These are phyloP conservation scores for Alligator mississippiensis DNA, from an alignment of 2,113 vertebrate species.

Conservation along the genomic window DNA sequence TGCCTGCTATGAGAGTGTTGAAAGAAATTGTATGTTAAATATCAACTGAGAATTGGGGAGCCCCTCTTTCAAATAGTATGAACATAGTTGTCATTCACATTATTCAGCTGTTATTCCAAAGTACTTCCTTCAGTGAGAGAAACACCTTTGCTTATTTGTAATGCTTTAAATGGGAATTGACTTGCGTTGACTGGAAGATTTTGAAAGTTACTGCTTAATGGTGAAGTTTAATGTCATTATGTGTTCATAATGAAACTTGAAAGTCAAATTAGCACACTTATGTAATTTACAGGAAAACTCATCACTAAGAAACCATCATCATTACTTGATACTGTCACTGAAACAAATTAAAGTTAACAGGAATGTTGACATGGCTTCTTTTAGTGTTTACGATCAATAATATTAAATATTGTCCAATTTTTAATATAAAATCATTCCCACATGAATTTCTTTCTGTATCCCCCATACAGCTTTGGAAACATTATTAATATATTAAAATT, in stretches of 20 bases:
- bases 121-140: background rate
- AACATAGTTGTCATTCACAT: background rate
- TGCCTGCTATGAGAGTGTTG: background rate
- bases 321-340: background rate
- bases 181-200: background rate
- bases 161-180: background rate
- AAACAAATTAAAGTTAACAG: constrained; percentile 23
- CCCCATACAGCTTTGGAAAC: background rate
- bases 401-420: constrained; percentile 17
- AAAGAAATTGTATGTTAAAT: background rate
- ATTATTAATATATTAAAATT: constrained; percentile 18
- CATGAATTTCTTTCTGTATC: background rate
- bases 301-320: background rate
- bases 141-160: background rate
- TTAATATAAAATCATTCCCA: constrained; percentile 25
- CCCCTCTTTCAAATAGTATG: background rate
- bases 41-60: background rate
- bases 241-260: background rate
- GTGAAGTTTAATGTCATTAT: background rate
- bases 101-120: background rate
- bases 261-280: background rate
- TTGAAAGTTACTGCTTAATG: background rate
- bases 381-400: background rate
- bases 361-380: background rate
- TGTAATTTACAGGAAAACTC: background rate